Base-by-base conservation (phyloP, 1,140 invertebrate genomes). In the Seison nebaliae region DNA sequence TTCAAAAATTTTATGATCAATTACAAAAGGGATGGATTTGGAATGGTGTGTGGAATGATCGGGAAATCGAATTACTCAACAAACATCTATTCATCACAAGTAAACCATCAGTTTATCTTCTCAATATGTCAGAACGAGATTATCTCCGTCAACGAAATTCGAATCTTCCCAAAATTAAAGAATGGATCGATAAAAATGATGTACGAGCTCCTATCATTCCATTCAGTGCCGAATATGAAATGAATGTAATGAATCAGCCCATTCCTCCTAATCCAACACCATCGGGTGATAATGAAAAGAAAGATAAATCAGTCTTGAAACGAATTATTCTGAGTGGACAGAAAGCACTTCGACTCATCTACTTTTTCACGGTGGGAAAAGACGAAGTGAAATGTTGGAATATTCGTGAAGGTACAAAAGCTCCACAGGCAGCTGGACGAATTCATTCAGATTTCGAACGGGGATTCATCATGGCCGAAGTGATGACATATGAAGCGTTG, bases 331-430 rank as follows among this genome's bases (percentile, higher is more conserved):
- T 84, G 0, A 79, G 76, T 51, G 91, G 91, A 30, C 98, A 94
- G 64, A 91, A 86, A 54, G 73, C 81, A 4, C 62, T 98, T 31
- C 74, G 78, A 49, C 44, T 62, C n/a, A 43, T 57, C 31, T 96
- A 96, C 55, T 98, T 96, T 67, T 98, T 98, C 60, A 98, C 91
- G 5, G 50, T 59, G 36, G 91, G 88, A 8, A 67, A 73, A 34
- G 88, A 98, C 60, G 91, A 98, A 68, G 88, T 96, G 1, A 94
- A 91, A 60, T 84, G 84, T 6, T 98, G 91, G 91, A 96, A 84
- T 2, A 79, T 98, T 57, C 83, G 86, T 70, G 79, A 84, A 71
- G 78, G 77, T 34, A 80, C 80, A 0, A 94, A 93, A 59, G 88
- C 91, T 1, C 91, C 91, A 0, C 80, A 88, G 60, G 91, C 88